A percentile compares a stretch with the other conserved stretches of the same genome.
phyloP scores from a whole-genome alignment of 1,140 invertebrate species.

The Pseudachorutes palmiensis region DNA sequence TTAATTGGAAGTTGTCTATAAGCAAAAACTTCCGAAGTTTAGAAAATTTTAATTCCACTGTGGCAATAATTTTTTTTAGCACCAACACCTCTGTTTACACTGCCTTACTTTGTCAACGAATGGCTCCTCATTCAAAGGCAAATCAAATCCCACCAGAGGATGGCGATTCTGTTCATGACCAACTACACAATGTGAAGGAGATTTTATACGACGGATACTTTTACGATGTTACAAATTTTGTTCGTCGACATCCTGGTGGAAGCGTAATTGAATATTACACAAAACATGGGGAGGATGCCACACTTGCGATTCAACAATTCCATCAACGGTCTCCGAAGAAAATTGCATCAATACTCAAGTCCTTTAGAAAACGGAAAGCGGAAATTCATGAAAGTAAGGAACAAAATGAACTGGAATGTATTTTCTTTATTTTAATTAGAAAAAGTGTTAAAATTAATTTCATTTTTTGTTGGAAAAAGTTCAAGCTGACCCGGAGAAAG shows the following conservation, averaged over 20 bases:
- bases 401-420: too few relatives aligned
- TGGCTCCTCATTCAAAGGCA: too few relatives aligned
- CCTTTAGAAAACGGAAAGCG: conserved; percentile 22
- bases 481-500: conserved; percentile 16
- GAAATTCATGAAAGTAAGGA: conserved; percentile 19
- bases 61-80: too few relatives aligned
- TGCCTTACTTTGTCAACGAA: too few relatives aligned
- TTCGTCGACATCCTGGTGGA: conserved; percentile 25
- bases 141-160: too few relatives aligned
- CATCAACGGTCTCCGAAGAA: conserved; percentile 21
- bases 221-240: conserved; percentile 28
- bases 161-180: too few relatives aligned
- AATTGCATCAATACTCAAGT: conserved; percentile 11
- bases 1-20: too few relatives aligned
- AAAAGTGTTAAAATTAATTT: neutral
- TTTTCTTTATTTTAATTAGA: too few relatives aligned
- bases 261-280: conserved; percentile 30
- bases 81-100: too few relatives aligned
- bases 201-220: conserved; percentile 25
- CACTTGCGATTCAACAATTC: conserved; percentile 26
- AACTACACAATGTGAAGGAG: conserved; percentile 26
- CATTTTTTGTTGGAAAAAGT: neutral
- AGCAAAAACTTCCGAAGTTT: too few relatives aligned
- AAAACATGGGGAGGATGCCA: conserved; percentile 26
- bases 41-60: too few relatives aligned